Percentiles rank a stretch among this genome's conserved stretches.
Evolutionary conservation across 1,140 invertebrate genomes (phyloP).

Genomic region (Adoxophyes honmai): DNA sequence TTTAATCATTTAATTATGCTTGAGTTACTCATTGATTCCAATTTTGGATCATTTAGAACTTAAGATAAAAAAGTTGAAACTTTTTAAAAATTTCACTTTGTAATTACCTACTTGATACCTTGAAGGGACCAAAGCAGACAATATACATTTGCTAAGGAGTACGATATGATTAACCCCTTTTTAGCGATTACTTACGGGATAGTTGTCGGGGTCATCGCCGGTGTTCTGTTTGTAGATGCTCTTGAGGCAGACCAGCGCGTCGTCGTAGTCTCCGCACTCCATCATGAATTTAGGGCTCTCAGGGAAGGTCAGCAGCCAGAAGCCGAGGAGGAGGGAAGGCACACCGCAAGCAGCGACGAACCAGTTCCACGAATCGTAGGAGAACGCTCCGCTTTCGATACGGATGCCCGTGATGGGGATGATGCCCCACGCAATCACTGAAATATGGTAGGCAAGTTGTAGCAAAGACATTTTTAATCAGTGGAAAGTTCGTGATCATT

Average conservation of each 20-base stretch:
- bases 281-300: conserved; percentile 92
- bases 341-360: conserved; percentile 84
- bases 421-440: conserved; percentile 85
- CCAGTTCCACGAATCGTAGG: conserved; percentile 86
- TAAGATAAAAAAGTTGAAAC: no score
- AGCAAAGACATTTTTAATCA: no score
- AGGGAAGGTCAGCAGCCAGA: conserved; percentile 87
- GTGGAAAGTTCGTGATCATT: no score
- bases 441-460: conserved; percentile 28
- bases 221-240: conserved; percentile 85
- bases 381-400: conserved; percentile 76
- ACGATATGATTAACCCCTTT: no score
- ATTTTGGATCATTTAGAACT: no score
- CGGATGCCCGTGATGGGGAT: conserved; percentile 81
- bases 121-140: no score
- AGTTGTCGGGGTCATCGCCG: conserved; percentile 80
- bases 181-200: conserved; percentile 84
- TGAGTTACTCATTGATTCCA: no score
- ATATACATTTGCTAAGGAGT: no score
- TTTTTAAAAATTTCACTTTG: no score
- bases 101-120: no score
- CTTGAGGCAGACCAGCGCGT: conserved; percentile 82
- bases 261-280: conserved; percentile 85
- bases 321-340: conserved; percentile 80
- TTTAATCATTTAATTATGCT: background rate